phyloP scores from a whole-genome alignment of 2,888 invertebrate genomes.

The Agrilus cyanescens region DNA sequence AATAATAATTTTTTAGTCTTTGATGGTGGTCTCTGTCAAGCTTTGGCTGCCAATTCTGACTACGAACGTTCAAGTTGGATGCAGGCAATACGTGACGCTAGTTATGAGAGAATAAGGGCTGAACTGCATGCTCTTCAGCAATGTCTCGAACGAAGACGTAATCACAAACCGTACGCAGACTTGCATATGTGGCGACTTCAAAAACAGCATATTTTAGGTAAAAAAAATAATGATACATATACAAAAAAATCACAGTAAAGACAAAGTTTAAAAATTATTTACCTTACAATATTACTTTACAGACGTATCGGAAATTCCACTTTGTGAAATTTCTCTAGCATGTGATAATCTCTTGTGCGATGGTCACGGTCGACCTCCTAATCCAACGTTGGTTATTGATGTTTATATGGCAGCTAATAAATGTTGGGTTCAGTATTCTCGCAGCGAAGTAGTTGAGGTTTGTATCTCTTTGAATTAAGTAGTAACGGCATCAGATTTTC shows the following conservation, averaged over 20 bases:
- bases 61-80: conserved; percentile 78
- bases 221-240: conserved; percentile 8
- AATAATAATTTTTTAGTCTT: conserved; percentile 48
- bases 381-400: conserved; percentile 68
- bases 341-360: conserved; percentile 87
- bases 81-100: conserved; percentile 70
- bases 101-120: conserved; percentile 69
- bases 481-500: too few species aligned
- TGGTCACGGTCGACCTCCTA: conserved; percentile 74
- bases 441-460: conserved; percentile 83
- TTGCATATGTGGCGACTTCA: conserved; percentile 59
- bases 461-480: conserved; percentile 17
- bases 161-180: conserved; percentile 52
- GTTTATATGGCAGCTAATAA: conserved; percentile 47
- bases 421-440: conserved; percentile 71
- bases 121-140: conserved; percentile 55
- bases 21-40: conserved; percentile 70
- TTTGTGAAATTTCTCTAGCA: conserved; percentile 75
- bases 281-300: conserved; percentile 18
- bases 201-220: conserved; percentile 59
- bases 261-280: conserved; percentile 1
- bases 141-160: conserved; percentile 45
- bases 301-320: conserved; percentile 75
- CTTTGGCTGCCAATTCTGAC: conserved; percentile 68
- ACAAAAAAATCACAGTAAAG: neutral